Conservation (phyloP, 2,797 vertebrate species). For the Pyrocephalus nanus region DNA sequence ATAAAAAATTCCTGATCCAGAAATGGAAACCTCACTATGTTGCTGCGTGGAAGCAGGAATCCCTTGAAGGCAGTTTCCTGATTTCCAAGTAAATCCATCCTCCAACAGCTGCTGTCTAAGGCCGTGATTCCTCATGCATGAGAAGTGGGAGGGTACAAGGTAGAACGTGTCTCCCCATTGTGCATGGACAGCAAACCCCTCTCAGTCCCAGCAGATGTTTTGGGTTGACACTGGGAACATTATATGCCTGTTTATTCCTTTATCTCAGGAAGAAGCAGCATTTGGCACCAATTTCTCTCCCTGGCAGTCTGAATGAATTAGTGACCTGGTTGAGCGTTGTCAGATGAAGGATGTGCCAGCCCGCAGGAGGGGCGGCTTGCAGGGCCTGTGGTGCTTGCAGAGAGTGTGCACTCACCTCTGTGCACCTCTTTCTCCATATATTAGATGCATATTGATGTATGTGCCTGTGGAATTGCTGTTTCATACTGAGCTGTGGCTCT, state of each 20-base stretch:
- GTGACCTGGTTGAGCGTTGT: background rate
- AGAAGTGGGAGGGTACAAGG: background rate
- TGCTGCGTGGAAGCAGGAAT: background rate
- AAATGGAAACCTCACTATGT: accelerated
- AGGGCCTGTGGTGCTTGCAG: background rate
- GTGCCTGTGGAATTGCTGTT: background rate
- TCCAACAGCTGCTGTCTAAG: background rate
- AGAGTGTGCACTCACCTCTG: background rate
- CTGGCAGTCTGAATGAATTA: background rate
- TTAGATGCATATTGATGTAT: background rate
- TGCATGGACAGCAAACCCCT: background rate
- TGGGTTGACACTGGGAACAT: background rate
- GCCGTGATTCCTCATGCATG: background rate
- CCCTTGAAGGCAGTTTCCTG: background rate
- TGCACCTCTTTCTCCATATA: background rate
- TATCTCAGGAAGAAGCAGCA: constrained; percentile 8
- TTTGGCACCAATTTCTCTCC: constrained; percentile 23
- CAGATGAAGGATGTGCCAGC: background rate
- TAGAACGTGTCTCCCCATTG: background rate
- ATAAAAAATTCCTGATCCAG: background rate
- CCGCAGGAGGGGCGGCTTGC: background rate
- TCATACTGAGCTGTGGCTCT: background rate
- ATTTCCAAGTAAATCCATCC: background rate
- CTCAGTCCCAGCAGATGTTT: background rate
- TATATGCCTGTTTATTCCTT: background rate